Evolutionary conservation across 2,888 invertebrate species (phyloP), one percentile per base, ranked within the genome.

Genomic region (Orthosia gracilis): DNA sequence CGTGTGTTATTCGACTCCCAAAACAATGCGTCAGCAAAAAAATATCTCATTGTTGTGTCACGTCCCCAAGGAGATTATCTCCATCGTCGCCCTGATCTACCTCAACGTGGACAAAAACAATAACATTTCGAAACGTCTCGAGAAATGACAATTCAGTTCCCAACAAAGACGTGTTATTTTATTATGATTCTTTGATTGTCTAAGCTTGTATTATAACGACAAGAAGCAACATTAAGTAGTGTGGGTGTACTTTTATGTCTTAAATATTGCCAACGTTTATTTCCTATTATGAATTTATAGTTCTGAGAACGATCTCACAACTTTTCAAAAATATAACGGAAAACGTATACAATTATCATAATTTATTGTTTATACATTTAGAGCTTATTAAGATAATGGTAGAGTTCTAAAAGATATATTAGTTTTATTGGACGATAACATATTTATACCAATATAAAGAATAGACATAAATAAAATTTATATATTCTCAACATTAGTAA

Each of bases 1-100:
- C 73, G 65, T 73, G n/a, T 87, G 82, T 78, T 71, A 82, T 90
- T 88, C 78, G 85, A 84, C 85, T 85, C 88, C 89, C 90, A 89
- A 93, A 93, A 94, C 93, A 94, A 94, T 94, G 94, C 91, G 94
- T 94, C 94, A 94, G 94, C 94, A 90, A 90, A 91, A 80, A 91
- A 93, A 90, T 86, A 82, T 81, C 86, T 91, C 87, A 91, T 94
- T 94, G 93, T 94, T 85, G 79, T 90, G 93, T 93, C 94, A 94
- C 94, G 94, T 92, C 83, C 90, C 85, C 89, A 89, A 92, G 93
- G 89, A 89, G 94, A 93, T 94, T 94, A 94, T 90, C 89, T 90
- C 85, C 82, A 85, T 87, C 82, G 85, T 87, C 89, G 82, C 85
- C 88, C 91, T 93, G 92, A 93, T 93, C 94, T 92, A 91, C 90